phyloP scores from a whole-genome alignment of 1,140 invertebrate species.

The Chironomus striatipennis region DNA sequence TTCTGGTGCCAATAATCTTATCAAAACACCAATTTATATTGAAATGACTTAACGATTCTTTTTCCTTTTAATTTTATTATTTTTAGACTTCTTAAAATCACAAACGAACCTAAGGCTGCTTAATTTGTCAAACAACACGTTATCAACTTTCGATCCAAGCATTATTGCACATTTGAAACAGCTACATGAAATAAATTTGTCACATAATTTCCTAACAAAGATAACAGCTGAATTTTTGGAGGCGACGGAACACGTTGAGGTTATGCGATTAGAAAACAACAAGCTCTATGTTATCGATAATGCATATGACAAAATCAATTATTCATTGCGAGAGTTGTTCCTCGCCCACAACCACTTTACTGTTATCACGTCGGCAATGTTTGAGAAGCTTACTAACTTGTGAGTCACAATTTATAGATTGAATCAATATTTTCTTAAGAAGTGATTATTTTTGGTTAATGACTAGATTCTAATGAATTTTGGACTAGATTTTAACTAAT shows the following conservation, averaged over 20 bases:
- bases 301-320: not conserved
- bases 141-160: not conserved
- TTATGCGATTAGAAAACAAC: constrained; percentile 7
- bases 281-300: constrained; percentile 2
- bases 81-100: not conserved
- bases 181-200: not conserved
- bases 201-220: not conserved
- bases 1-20: not conserved
- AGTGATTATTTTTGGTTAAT: no score
- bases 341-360: constrained; percentile 18
- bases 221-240: constrained; percentile 12
- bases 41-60: not conserved
- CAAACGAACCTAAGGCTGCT: not conserved
- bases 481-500: no score
- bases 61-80: not conserved
- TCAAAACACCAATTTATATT: not conserved
- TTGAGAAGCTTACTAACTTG: not conserved
- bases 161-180: not conserved
- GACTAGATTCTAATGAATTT: no score
- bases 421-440: no score
- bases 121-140: not conserved
- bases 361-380: not conserved
- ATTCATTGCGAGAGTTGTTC: not conserved
- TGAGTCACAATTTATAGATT: not conserved
- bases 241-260: not conserved